A percentile compares a stretch with the other conserved stretches of the same genome.
Evolutionary conservation across 2,113 vertebrate species (phyloP).

Genomic region (Steatornis caripensis): DNA sequence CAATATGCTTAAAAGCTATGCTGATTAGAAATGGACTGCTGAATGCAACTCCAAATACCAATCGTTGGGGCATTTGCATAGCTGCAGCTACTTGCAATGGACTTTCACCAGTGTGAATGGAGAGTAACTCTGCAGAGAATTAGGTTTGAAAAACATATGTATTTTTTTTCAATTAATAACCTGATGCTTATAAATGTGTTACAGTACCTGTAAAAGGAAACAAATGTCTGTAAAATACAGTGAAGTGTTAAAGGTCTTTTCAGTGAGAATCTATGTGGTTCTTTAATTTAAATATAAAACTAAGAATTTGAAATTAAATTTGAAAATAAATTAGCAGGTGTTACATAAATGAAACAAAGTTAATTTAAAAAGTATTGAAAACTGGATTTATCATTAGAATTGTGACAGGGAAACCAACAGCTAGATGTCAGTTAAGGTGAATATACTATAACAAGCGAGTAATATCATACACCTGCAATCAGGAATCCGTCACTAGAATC

Average conservation of each 20-base stretch:
- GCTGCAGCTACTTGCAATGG: not conserved
- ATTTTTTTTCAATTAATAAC: not conserved
- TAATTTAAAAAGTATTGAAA: not conserved
- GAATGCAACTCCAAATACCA: not conserved
- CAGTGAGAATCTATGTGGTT: not conserved
- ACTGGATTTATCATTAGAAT: not conserved
- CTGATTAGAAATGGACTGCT: not conserved
- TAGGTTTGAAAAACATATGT: not conserved
- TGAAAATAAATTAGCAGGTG: not conserved
- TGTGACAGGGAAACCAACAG: not conserved
- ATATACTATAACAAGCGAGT: not conserved
- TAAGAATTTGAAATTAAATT: not conserved
- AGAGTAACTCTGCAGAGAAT: not conserved
- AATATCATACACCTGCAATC: not conserved
- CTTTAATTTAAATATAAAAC: not conserved
- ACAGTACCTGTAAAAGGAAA: not conserved
- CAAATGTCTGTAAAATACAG: not conserved
- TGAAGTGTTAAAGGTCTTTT: not conserved
- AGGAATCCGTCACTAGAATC: not conserved
- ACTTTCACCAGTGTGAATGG: not conserved
- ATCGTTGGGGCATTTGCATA: not conserved
- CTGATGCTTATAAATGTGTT: not conserved
- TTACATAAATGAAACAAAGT: not conserved
- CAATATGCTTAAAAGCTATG: not conserved
- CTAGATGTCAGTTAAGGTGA: not conserved